Base-by-base conservation (phyloP, 2,888 invertebrate species). In the Drosophila nr. medialis region DNA sequence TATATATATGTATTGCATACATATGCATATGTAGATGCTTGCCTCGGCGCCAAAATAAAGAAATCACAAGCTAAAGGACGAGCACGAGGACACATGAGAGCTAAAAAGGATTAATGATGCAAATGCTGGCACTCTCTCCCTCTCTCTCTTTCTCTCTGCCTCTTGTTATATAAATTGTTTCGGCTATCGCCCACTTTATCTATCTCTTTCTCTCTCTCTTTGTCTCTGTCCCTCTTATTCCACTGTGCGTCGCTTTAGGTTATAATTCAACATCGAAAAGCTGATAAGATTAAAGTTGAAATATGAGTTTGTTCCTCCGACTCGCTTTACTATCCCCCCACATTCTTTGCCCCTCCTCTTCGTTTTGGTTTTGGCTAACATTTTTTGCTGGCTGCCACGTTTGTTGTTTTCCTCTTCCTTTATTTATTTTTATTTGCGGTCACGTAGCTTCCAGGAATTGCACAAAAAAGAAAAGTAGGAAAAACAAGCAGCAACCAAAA, bases 211-310 rank as follows among this genome's bases (percentile, higher is more conserved):
- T 50, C 10, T 45, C 8, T 40, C 40, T 13, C 7, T 45, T 1
- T 45, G 34, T 13, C 7, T 38, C 30, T 2, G n/a, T 68, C 54
- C 49, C 7, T 54, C 8, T 64, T 61, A 48, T 40, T 24, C 45
- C 36, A 48, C 32, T 27, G 40, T 56, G 50, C 62, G 51, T 54
- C 40, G 63, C 60, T 80, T 72, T 65, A 30, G 69, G 75, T 75
- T 76, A 85, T 82, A 83, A 82, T 75, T 82, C 83, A 85, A 80
- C 82, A 82, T 82, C 68, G 86, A 77, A 85, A 80, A 85, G 80
- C 83, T 82, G 86, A 82, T 82, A 82, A 82, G 82, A 82, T 82
- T 85, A 82, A 80, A 80, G 72, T 80, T 82, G 83, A 82, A 82
- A 83, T 82, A 82, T 82, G 86, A 80, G 67, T 75, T 80, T 80